Conservation (phyloP, 2,888 invertebrate species). For the Leucophenga montana region DNA sequence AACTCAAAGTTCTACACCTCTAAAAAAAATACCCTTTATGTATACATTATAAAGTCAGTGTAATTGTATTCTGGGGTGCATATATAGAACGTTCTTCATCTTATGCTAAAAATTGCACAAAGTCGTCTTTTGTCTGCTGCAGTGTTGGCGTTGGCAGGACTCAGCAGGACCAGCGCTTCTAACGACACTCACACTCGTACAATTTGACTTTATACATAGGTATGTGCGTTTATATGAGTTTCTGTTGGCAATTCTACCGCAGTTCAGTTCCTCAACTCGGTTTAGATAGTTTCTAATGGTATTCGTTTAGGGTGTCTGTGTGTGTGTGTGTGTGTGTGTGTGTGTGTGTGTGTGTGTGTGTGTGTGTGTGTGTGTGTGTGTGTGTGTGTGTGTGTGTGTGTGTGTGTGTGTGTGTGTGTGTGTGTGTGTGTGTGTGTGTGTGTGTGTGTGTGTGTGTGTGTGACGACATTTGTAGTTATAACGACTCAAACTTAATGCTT, state of each 20-base stretch:
- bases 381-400: no score
- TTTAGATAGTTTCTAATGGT: conserved; percentile 63
- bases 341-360: no score
- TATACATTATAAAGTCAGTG: neutral
- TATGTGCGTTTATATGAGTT: conserved; percentile 57
- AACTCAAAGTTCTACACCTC: no score
- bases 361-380: no score
- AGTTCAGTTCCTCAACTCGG: conserved; percentile 65
- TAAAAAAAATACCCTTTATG: no score
- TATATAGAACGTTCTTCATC: conserved; percentile 52
- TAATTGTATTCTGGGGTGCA: conserved; percentile 6
- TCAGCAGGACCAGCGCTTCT: conserved; percentile 33
- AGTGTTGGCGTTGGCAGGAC: conserved; percentile 30
- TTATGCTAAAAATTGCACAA: conserved; percentile 61
- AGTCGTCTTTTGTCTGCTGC: conserved; percentile 61
- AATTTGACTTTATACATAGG: neutral
- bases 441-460: no score
- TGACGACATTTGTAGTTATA: no score
- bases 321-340: no score
- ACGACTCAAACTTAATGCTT: neutral
- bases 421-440: no score
- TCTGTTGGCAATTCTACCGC: conserved; percentile 64
- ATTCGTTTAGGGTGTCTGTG: no score
- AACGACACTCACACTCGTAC: conserved; percentile 34
- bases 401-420: no score